These are phyloP conservation scores for Chaetoderma sp. DNA, from an alignment of 2,888 invertebrate genomes.

Conservation along the genomic window DNA sequence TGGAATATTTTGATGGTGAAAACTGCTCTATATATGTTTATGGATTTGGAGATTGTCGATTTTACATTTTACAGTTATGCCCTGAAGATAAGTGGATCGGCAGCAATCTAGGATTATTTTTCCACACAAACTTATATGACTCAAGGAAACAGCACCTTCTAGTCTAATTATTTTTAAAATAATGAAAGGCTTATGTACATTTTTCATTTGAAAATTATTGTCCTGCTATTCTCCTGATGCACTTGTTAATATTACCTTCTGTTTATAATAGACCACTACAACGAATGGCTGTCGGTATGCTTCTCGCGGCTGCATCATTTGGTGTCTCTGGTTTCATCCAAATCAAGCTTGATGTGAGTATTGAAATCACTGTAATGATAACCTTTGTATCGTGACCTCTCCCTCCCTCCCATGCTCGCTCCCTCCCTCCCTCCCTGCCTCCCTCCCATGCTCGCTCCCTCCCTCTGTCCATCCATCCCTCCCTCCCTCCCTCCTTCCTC, in stretches of 20 bases:
- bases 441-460: neutral
- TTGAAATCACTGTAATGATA: neutral
- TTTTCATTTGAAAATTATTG: neutral
- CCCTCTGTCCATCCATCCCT: neutral
- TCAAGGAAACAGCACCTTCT: too few relatives aligned
- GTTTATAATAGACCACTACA: slow-evolving; percentile 77
- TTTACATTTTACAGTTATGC: too few relatives aligned
- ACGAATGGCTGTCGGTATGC: slow-evolving; percentile 88
- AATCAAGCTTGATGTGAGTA: slow-evolving; percentile 70
- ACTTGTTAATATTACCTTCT: too few relatives aligned
- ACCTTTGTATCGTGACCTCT: neutral
- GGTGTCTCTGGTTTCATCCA: slow-evolving; percentile 89
- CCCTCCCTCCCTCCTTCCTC: slow-evolving; percentile 2
- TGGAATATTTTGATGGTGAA: too few relatives aligned
- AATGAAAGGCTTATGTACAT: neutral
- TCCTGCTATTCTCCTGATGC: neutral
- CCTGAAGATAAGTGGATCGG: too few relatives aligned
- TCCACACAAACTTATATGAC: too few relatives aligned
- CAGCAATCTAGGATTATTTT: too few relatives aligned
- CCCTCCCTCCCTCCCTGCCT: neutral
- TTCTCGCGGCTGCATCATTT: slow-evolving; percentile 87
- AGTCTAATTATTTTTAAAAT: too few relatives aligned
- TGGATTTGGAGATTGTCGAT: too few relatives aligned
- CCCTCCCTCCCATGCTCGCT: neutral
- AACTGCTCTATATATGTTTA: too few relatives aligned